phyloP scores from a whole-genome alignment of 2,113 vertebrate species.

The Gorsachius goisagi region DNA sequence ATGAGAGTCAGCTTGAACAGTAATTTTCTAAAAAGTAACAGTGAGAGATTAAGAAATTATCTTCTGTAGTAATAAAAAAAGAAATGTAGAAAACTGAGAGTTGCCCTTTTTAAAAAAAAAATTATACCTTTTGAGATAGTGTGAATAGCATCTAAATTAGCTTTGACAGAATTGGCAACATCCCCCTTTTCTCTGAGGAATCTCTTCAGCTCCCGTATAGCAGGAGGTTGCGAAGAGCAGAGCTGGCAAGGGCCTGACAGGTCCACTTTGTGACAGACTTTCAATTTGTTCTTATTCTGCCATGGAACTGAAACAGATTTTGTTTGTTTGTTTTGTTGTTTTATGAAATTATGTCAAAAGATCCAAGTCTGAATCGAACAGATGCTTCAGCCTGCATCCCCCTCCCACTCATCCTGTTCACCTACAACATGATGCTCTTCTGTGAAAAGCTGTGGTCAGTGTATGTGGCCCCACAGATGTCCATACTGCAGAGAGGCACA shows the following conservation, averaged over 20 bases:
- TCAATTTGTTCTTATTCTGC: not conserved
- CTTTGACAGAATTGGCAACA: not conserved
- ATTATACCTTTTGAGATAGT: not conserved
- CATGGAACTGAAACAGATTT: not conserved
- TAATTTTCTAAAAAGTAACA: constrained; percentile 34
- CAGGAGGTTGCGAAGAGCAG: not conserved
- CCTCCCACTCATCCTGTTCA: not conserved
- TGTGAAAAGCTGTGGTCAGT: not conserved
- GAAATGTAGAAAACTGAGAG: not conserved
- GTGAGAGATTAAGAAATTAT: constrained; percentile 15
- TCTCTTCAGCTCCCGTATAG: not conserved
- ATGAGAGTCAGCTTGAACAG: not conserved
- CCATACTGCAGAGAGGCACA: not conserved
- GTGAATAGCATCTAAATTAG: not conserved
- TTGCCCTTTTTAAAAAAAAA: not conserved
- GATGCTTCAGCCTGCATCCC: not conserved
- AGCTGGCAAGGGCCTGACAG: not conserved
- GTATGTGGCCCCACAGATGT: not conserved
- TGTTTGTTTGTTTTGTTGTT: not conserved
- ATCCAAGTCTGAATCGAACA: not conserved
- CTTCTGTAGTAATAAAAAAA: not conserved
- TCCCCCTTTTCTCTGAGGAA: not conserved
- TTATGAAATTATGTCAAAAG: not conserved
- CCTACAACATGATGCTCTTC: not conserved
- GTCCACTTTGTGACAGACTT: not conserved